Conservation (phyloP, 2,888 invertebrate genomes). For the Celastrina argiolus region DNA sequence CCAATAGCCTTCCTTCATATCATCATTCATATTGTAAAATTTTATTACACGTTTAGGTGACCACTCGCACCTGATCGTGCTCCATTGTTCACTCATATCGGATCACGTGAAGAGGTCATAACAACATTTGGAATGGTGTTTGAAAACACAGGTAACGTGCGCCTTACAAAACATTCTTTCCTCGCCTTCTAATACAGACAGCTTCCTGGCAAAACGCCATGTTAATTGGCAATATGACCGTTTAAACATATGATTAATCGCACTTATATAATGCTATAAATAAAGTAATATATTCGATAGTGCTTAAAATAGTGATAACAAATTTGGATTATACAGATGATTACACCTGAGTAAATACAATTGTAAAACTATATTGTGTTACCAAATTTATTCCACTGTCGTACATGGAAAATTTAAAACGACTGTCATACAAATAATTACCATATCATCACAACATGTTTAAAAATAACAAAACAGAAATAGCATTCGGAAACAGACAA, state of each 20-base stretch:
- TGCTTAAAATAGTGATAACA: not conserved
- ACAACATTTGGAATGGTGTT: not conserved
- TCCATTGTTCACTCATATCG: not conserved
- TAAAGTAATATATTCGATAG: not conserved
- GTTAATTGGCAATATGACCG: not conserved
- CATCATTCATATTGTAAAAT: no score
- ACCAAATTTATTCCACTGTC: no score
- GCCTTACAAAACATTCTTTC: not conserved
- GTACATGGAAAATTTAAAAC: not conserved
- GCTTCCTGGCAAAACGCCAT: constrained; percentile 1
- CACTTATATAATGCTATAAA: not conserved
- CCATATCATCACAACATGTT: not conserved
- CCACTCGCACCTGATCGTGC: not conserved
- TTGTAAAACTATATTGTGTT: not conserved
- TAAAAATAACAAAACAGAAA: constrained; percentile 6
- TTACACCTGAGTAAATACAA: not conserved
- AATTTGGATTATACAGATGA: not conserved
- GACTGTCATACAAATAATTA: not conserved
- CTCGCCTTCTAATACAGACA: not conserved
- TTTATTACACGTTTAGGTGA: no score
- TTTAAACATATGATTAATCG: not conserved
- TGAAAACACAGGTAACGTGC: not conserved
- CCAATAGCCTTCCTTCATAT: no score
- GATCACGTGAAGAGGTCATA: not conserved
- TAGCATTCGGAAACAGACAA: constrained; percentile 10